A percentile compares a stretch with the other conserved stretches of the same genome.
phyloP scores from a whole-genome alignment of 2,113 vertebrate genomes.

The Ursus arctos region DNA sequence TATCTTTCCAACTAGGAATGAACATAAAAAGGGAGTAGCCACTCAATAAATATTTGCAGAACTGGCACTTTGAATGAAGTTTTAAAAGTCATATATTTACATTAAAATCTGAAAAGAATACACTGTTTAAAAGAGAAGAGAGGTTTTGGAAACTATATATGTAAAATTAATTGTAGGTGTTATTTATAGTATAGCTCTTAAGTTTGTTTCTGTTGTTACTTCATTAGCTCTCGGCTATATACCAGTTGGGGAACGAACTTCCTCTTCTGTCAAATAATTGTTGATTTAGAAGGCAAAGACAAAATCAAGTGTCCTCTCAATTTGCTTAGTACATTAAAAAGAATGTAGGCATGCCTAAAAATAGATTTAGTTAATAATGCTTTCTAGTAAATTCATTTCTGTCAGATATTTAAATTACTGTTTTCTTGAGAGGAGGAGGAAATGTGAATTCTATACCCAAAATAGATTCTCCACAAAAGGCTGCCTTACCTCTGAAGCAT shows the following conservation, averaged over 20 bases:
- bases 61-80: neutral
- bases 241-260: neutral
- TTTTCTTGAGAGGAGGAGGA: neutral
- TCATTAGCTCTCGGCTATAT: neutral
- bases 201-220: neutral
- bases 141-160: neutral
- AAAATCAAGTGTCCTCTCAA: neutral
- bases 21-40: neutral
- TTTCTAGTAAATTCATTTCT: constrained; percentile 32
- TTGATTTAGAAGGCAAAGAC: neutral
- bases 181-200: constrained; percentile 2
- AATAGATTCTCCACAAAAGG: neutral
- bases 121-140: neutral
- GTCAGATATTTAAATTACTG: neutral
- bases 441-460: neutral
- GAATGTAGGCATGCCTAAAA: neutral
- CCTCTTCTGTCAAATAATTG: neutral
- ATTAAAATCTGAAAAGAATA: neutral
- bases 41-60: neutral
- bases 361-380: neutral
- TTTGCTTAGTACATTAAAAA: neutral
- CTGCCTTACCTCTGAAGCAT: neutral
- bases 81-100: neutral
- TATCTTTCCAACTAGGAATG: neutral
- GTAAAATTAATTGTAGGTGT: neutral